Base-by-base conservation (phyloP, 2,113 vertebrate genomes). In the Tor tambroides region DNA sequence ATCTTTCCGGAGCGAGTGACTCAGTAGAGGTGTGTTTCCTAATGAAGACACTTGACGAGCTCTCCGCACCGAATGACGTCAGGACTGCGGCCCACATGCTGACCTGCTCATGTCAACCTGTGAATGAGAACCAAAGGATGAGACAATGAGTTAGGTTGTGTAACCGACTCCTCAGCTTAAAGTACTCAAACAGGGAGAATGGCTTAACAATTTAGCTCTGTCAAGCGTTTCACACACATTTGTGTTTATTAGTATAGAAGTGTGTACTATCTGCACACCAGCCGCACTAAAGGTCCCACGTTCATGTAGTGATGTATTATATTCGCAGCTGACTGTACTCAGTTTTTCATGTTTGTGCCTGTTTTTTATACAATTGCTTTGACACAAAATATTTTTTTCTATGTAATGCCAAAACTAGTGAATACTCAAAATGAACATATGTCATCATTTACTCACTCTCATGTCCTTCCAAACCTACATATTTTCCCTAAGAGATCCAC, bases 21-120 rank as follows among this genome's bases (percentile, higher is more conserved):
- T 86, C 59, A 85, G 79, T 85, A 67, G 61, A 65, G 46, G 75
- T 67, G 46, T 15, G 59, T 67, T 79, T 86, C 61, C 61, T 86
- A 86, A 86, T 80, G 26, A 86, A 51, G 51, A 71, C 65, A 32
- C 63, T 67, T n/a, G 43, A 71, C 19, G 8, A 51, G 59, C 46
- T 72, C 67, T 71, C 21, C 2, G 2, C 30, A 38, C 46, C 23
- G 14, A 76, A 51, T 78, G 84, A 78, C 19, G 30, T 78, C 74
- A 78, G 23, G 7, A 46, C 74, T 23, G 26, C 19, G 17, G 19
- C 59, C 74, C 56, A 65, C 75, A 32, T 6, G 8, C 41, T 61
- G 56, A 85, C 59, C 59, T 51, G 14, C 75, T 51, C 15, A n/a
- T 65, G 69, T 41, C 51, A 65, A 35, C 43, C 10, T 59, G 9